Base-by-base conservation (phyloP, 2,113 vertebrate species). In the Embiotoca jacksoni region DNA sequence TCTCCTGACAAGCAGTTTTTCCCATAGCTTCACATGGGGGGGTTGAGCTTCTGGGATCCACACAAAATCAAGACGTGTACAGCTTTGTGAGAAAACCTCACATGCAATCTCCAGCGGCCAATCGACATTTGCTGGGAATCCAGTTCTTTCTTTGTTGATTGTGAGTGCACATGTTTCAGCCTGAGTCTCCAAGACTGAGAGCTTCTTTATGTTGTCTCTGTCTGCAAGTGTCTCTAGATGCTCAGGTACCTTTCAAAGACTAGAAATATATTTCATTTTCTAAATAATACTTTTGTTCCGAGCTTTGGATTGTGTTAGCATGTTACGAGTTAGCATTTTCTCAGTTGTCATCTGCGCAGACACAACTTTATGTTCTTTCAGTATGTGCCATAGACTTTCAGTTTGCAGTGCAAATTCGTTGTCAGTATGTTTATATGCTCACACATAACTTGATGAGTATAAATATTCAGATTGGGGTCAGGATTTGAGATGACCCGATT, bases 1-100 rank as follows among this genome's bases (percentile, higher is more conserved):
- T 94, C 94, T 96, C 91, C 89, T 95, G 95, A 95, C 93, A 94
- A 95, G 94, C 92, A 92, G 91, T 85, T 86, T 85, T 91, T 90
- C 89, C 91, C 63, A 54, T 62, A 75, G 87, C 75, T 82, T 88
- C 84, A 80, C 81, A 80, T 78, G 91, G 93, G 92, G 94, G 92
- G 94, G 92, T 87, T 74, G 87, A 66, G 85, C 83, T 85, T 72
- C 30, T 56, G 85, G 86, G 86, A 91, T 64, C 73, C 71, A 44
- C 78, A 91, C 64, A 77, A 89, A 91, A 94, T 96, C 94, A 39
- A 94, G 93, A 93, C 85, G 75, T 92, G 89, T 84, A 62, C 59
- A 61, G 83, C 74, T 85, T 88, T 80, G 77, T 72, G 56, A 83
- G 73, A 92, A 90, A 88, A 88, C 75, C 85, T 85, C 92, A 74